phyloP scores from a whole-genome alignment of 53 echinoderm and acorn worm species.

The Actinopyga echinites region DNA sequence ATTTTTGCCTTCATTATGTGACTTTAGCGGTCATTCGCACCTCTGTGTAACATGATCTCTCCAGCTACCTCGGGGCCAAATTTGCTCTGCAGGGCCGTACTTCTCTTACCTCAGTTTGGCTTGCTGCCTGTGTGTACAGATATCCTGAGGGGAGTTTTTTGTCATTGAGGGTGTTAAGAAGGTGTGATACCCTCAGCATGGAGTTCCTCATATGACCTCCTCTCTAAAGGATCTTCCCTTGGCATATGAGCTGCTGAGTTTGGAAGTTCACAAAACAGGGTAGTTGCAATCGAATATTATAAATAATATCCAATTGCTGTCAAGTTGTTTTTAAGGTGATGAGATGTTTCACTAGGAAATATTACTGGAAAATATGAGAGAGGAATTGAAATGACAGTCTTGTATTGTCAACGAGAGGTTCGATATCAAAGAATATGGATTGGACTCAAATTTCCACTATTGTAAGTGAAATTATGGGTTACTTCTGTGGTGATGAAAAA shows the following conservation, averaged over 20 bases:
- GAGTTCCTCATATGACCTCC: slow-evolving; percentile 34
- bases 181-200: slow-evolving; percentile 23
- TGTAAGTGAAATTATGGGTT: too few species aligned
- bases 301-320: slow-evolving; percentile 42
- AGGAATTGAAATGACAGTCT: too few species aligned
- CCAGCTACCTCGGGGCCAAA: slow-evolving; percentile 17
- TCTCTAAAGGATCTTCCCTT: slow-evolving; percentile 21
- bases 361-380: too few species aligned
- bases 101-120: slow-evolving; percentile 12
- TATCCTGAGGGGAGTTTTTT: slow-evolving; percentile 26
- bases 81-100: slow-evolving; percentile 31
- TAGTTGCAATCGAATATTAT: slow-evolving; percentile 35
- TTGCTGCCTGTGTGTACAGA: slow-evolving; percentile 24
- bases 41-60: slow-evolving; percentile 13
- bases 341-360: slow-evolving; percentile 10
- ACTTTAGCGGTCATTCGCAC: slow-evolving; percentile 34
- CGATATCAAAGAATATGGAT: too few species aligned
- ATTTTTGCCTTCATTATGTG: slow-evolving; percentile 29
- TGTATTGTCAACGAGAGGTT: too few species aligned
- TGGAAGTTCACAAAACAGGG: slow-evolving; percentile 8
- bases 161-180: slow-evolving; percentile 31
- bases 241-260: not conserved
- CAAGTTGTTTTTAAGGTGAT: slow-evolving; percentile 36
- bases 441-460: too few species aligned
- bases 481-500: too few species aligned